Evolutionary conservation across 2,113 vertebrate genomes (phyloP).

Genomic region (Apus apus): DNA sequence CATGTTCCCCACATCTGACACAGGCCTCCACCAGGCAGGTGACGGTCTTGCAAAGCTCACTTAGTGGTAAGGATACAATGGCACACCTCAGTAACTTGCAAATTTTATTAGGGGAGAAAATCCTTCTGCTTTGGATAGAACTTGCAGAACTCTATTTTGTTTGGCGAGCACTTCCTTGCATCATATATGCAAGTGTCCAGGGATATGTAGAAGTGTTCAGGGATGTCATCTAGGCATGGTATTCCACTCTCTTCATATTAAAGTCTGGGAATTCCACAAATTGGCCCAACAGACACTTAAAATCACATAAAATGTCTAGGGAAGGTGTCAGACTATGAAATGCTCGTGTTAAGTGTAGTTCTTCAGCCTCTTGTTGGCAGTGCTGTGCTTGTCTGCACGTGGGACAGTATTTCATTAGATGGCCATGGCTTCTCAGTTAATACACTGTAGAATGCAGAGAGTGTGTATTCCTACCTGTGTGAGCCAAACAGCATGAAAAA

Average conservation of each 20-base stretch:
- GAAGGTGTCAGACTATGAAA: background rate
- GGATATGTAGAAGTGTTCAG: background rate
- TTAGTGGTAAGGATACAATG: background rate
- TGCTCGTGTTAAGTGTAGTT: background rate
- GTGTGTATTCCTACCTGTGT: background rate
- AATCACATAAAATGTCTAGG: background rate
- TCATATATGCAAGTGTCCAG: background rate
- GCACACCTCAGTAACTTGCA: background rate
- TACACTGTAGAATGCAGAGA: background rate
- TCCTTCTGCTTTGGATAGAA: background rate
- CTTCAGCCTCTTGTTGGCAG: background rate
- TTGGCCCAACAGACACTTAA: background rate
- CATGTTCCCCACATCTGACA: background rate
- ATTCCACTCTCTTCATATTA: background rate
- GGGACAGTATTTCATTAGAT: background rate
- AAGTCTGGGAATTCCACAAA: background rate
- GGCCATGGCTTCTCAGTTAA: background rate
- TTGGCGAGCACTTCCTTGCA: background rate
- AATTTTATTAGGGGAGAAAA: background rate
- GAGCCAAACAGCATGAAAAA: background rate
- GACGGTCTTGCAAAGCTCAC: background rate
- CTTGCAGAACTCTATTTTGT: background rate
- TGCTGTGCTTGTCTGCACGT: background rate
- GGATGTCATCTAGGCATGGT: background rate
- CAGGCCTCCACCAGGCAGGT: background rate